Evolutionary conservation across 2,113 vertebrate species (phyloP).

Genomic region (Podarcis raffonei): DNA sequence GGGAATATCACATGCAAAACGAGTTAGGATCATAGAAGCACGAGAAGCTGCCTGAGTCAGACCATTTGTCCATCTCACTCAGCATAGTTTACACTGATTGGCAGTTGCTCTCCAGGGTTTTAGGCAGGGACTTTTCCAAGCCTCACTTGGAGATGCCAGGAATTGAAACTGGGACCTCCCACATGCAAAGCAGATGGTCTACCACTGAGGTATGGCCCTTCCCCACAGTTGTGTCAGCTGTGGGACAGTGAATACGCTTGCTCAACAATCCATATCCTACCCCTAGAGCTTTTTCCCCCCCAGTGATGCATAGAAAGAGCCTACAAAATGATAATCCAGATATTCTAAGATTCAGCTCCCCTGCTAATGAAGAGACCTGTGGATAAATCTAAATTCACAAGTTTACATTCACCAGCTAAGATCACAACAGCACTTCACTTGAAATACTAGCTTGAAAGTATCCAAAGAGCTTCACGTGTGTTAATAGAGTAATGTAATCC

Average conservation of each 20-base stretch:
- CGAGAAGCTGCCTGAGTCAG: neutral
- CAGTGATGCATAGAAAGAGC: neutral
- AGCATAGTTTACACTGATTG: no score
- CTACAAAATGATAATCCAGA: neutral
- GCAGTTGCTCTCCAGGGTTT: no score
- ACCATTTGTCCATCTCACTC: no score
- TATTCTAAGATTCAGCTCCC: neutral
- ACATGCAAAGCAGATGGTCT: no score
- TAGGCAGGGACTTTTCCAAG: no score
- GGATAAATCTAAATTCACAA: neutral
- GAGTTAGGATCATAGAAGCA: neutral
- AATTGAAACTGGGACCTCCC: no score
- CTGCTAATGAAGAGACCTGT: neutral
- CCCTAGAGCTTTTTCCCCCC: rapidly evolving
- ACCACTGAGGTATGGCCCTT: no score
- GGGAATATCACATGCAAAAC: slow-evolving; percentile 43
- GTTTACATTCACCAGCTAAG: neutral
- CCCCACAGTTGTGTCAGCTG: no score
- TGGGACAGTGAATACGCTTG: neutral
- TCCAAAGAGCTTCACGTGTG: neutral
- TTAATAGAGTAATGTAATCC: neutral
- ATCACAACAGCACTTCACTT: neutral
- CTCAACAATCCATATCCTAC: neutral
- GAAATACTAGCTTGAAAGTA: neutral
- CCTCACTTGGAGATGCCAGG: no score